Evolutionary conservation across 2,888 invertebrate species (phyloP), one percentile per base, ranked within the genome.

Genomic region (Eupithecia subumbrata): DNA sequence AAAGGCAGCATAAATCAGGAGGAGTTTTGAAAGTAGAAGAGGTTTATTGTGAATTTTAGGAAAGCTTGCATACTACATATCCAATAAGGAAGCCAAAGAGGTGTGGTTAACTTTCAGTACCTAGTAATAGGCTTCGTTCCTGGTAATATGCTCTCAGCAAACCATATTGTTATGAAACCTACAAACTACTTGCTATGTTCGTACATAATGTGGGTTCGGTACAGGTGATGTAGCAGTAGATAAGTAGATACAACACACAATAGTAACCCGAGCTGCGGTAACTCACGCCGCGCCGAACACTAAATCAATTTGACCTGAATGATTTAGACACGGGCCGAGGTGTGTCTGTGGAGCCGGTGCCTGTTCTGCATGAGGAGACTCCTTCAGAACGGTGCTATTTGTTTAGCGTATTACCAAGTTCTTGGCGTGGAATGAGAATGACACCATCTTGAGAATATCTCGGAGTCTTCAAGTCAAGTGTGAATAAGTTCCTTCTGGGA

Each of bases 281-380:
- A 76, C 75, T 78, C 78, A 78, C 75, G 73, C 48, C 73, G 73
- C 76, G 71, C 73, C 78, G 76, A 78, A 78, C 78, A 75, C 76
- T 78, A 78, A 76, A 78, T 78, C 78, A 78, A 78, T 78, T 78
- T 78, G 78, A 73, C 76, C 69, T 67, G 78, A 76, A 76, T 78
- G 78, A 78, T 78, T 78, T 78, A 76, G 76, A 76, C 68, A 69
- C 40, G 74, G 52, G 73, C 67, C 34, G 8, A 63, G 68, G 68
- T 66, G 43, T 72, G 69, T 70, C 40, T 34, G 64, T 60, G 60
- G 34, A 34, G 64, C 30, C 3, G 34, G 30, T 4, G 30, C 30
- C 34, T 64, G 64, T 25, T 60, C 60, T 60, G 60, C 60, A 60
- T 60, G 60, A 60, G 60, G 5, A 5, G 12, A 25, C 25, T 56